Base-by-base conservation (phyloP, 2,113 vertebrate genomes). In the Melanocharis versteri region DNA sequence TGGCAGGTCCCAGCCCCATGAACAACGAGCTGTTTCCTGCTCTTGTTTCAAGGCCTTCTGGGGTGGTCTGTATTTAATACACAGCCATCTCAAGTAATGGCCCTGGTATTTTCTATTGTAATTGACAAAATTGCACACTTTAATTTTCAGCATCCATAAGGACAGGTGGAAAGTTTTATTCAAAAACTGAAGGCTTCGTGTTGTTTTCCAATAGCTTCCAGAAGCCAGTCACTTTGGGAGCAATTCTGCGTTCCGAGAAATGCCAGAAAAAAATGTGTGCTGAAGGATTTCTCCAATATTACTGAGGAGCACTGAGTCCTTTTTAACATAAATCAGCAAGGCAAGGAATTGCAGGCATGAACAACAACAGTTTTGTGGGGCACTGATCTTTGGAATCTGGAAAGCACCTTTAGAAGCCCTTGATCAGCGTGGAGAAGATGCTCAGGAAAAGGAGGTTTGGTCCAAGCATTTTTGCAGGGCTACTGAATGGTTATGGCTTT, bases 121-220 rank as follows among this genome's bases (percentile, higher is more conserved):
- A 95, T 96, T 93, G 94, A 89, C 58, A 91, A 76, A 94, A 96
- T 71, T 82, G 66, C 64, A 56, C 47, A 56, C 51, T 97, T 96
- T 73, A 80, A 80, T 80, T 93, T 96, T 89, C 69, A 94, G 56
- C n/a, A 91, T 92, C 91, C 51, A 89, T 80, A 87, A 96, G 82
- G 86, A 94, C 85, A 96, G 95, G 94, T 97, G 90, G 96, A 97
- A 97, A 93, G 37, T 94, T 96, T 96, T 95, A 90, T 89, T 64
- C 83, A 87, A 75, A 76, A 96, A 87, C 68, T 26, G 33, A 92
- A 87, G 65, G 33, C n/a, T 87, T 94, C 26, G 0, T 50, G 35
- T 64, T 94, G 57, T 94, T 95, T 95, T 96, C 78, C 91, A 96
- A 94, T 73, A 94, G 78, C 66, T 94, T 94, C 88, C 95, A 97